Conservation (phyloP, 2,113 vertebrate genomes). For the Ictidomys tridecemlineatus region DNA sequence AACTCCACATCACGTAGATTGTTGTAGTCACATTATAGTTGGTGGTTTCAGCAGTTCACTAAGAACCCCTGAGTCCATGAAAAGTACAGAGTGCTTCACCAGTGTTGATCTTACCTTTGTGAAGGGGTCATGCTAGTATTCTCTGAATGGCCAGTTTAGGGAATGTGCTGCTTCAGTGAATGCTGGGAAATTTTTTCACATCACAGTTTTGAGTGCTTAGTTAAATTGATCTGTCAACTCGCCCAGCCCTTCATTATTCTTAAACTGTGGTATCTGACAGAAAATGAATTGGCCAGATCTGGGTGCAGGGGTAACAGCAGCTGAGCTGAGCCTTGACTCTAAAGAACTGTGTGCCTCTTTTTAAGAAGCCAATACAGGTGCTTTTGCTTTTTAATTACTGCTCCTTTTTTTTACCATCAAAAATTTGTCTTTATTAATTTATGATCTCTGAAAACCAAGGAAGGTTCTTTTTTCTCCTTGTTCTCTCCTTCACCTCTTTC, state of each 20-base stretch:
- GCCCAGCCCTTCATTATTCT: background rate
- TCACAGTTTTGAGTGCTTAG: background rate
- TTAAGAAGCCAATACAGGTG: conserved; percentile 14
- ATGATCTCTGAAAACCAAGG: background rate
- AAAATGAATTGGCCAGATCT: background rate
- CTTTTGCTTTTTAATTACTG: conserved; percentile 32
- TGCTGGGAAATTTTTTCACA: background rate
- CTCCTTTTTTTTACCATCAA: background rate
- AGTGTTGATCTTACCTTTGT: background rate
- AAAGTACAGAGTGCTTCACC: background rate
- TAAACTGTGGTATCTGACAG: background rate
- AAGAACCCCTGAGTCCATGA: background rate
- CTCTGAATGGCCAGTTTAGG: background rate
- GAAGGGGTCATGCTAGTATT: no score
- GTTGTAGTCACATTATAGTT: background rate
- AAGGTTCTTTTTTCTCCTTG: background rate
- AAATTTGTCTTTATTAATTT: background rate
- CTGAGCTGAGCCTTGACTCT: background rate
- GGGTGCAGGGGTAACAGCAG: background rate
- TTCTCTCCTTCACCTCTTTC: background rate
- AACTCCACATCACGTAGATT: conserved; percentile 27
- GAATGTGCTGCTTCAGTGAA: background rate
- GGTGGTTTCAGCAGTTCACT: background rate
- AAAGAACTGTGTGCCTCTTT: background rate
- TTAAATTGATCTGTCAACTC: background rate